Conservation (phyloP, 2,797 vertebrate genomes). For the Artibeus lituratus region DNA sequence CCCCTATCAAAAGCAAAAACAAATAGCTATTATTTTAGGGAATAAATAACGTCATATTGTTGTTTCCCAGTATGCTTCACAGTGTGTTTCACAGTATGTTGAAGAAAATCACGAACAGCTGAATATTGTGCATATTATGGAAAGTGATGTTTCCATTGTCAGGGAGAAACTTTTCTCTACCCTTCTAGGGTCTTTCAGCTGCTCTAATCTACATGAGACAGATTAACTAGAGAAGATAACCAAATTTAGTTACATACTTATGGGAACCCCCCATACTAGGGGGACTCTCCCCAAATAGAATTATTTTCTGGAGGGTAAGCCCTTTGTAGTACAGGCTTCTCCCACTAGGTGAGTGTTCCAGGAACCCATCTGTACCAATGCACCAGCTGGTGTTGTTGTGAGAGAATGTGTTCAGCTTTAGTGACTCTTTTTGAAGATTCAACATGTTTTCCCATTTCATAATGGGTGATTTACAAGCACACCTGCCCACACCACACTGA, state of each 20-base stretch:
- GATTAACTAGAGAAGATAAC: not conserved
- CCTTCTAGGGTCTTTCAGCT: not conserved
- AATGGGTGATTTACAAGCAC: not conserved
- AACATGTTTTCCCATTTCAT: not conserved
- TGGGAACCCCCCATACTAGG: not conserved
- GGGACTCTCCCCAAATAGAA: not conserved
- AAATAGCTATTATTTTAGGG: conserved; percentile 15
- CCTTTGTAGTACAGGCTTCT: not conserved
- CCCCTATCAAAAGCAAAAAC: not conserved
- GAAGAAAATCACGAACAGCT: conserved; percentile 27
- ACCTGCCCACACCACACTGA: not conserved
- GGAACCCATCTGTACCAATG: not conserved
- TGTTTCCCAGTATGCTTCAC: not conserved
- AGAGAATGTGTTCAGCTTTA: not conserved
- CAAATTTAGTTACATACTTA: not conserved
- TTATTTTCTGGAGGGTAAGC: not conserved
- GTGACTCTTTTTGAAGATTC: not conserved
- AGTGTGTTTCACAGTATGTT: not conserved
- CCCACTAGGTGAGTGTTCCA: not conserved
- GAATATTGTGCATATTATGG: not conserved
- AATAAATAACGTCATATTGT: not conserved
- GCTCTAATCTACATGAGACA: not conserved
- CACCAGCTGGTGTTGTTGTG: not conserved
- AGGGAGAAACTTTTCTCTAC: not conserved
- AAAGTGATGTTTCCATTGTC: not conserved